phyloP scores from a whole-genome alignment of 2,113 vertebrate genomes.

The Lampris megalopsis region DNA sequence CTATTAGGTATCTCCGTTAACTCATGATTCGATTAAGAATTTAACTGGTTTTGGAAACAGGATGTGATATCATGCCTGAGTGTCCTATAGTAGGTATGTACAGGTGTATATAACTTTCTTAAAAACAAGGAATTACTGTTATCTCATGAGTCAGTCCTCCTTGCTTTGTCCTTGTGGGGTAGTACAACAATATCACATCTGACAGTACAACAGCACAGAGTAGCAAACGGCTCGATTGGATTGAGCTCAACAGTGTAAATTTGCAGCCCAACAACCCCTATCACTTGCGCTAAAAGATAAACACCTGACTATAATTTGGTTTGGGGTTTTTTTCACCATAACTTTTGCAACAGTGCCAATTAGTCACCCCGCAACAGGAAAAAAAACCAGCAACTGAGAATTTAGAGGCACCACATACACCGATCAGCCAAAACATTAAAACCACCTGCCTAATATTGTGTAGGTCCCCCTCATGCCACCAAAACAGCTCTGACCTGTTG shows the following conservation, averaged over 20 bases:
- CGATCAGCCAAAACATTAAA: too few species aligned
- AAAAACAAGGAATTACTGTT: not conserved
- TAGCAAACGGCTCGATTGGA: not conserved
- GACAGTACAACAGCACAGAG: not conserved
- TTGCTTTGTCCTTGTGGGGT: not conserved
- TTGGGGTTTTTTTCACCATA: not conserved
- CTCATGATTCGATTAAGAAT: too few species aligned
- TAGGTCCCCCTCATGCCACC: too few species aligned
- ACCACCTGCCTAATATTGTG: too few species aligned
- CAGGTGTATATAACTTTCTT: too few species aligned
- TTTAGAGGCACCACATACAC: not conserved
- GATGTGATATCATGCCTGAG: too few species aligned
- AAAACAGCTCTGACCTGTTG: too few species aligned
- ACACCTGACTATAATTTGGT: not conserved
- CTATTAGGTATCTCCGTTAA: too few species aligned
- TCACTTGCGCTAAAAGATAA: conserved; percentile 5
- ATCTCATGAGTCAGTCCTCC: not conserved
- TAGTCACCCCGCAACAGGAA: conserved; percentile 20
- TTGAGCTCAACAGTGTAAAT: conserved; percentile 11
- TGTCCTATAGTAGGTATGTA: too few species aligned
- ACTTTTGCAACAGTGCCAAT: conserved; percentile 22
- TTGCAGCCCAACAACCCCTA: conserved; percentile 1
- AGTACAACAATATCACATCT: too few species aligned
- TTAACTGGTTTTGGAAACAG: too few species aligned
- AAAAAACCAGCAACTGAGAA: conserved; percentile 13